These are phyloP conservation scores for Phalacrocorax aristotelis DNA, from an alignment of 2,113 vertebrate genomes.

Conservation along the genomic window DNA sequence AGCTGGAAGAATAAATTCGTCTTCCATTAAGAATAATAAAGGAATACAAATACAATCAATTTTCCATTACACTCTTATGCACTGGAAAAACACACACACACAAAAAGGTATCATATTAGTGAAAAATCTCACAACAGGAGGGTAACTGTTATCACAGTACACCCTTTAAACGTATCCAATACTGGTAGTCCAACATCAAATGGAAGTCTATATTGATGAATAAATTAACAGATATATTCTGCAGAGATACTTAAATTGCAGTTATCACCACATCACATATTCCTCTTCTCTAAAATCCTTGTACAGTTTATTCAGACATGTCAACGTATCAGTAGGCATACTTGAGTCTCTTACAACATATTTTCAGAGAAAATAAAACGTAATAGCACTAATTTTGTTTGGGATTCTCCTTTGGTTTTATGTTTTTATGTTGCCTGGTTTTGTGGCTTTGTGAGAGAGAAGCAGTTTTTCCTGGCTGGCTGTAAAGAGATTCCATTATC, in stretches of 20 bases:
- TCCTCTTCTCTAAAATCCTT: background rate
- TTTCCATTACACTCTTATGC: background rate
- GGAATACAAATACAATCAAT: background rate
- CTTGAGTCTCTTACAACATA: background rate
- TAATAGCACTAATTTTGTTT: background rate
- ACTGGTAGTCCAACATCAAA: background rate
- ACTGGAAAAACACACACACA: background rate
- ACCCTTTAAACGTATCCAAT: background rate
- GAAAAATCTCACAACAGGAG: background rate
- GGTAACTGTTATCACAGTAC: background rate
- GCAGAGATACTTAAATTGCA: background rate
- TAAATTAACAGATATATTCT: background rate
- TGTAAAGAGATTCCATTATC: background rate
- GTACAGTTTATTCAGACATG: background rate
- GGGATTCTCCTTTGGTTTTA: background rate
- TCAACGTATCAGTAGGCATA: background rate
- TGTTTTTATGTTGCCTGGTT: background rate
- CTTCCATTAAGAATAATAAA: slow-evolving; percentile 9
- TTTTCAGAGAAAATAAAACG: background rate
- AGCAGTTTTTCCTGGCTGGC: background rate
- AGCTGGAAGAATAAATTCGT: background rate
- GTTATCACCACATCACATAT: background rate
- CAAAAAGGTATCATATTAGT: background rate
- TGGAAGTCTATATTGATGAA: background rate
- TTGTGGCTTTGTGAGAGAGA: background rate